These are phyloP conservation scores for Temnothorax curvispinosus DNA, from an alignment of 1,140 invertebrate species.

Conservation along the genomic window DNA sequence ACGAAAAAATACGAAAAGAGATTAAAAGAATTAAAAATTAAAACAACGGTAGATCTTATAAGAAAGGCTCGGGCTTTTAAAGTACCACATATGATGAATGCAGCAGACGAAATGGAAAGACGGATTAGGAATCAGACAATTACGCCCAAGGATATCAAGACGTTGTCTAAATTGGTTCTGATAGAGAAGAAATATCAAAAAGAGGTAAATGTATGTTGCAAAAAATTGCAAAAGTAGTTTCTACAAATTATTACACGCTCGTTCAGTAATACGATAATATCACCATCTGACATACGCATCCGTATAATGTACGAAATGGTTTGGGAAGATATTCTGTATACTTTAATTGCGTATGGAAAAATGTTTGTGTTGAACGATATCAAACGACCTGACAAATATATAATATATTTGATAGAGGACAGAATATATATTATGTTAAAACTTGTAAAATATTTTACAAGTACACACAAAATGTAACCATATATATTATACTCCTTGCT, in stretches of 20 bases:
- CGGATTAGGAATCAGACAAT: constrained; percentile 36
- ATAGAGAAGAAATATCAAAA: constrained; percentile 37
- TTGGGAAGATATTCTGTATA: not conserved
- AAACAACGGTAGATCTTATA: not conserved
- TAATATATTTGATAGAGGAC: not conserved
- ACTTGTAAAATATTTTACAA: constrained; percentile 4
- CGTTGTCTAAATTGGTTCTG: constrained; percentile 51
- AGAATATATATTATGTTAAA: not conserved
- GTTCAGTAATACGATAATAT: not conserved
- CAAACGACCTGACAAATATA: not conserved
- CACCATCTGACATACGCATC: not conserved
- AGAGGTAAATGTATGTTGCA: not conserved
- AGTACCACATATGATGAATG: constrained; percentile 50
- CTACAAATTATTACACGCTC: not conserved
- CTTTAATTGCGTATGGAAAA: not conserved
- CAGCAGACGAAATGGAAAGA: constrained; percentile 42
- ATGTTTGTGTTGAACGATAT: not conserved
- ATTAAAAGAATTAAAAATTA: not conserved
- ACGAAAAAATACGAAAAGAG: not conserved
- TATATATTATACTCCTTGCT: not conserved
- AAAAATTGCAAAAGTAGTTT: not conserved
- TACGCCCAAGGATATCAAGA: constrained; percentile 37
- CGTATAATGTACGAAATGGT: not conserved
- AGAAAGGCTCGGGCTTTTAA: constrained; percentile 31
- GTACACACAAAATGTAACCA: not conserved